Evolutionary conservation across 2,113 vertebrate genomes (phyloP), one percentile per base, ranked within the genome.

Genomic region (Sisor rabdophorus): DNA sequence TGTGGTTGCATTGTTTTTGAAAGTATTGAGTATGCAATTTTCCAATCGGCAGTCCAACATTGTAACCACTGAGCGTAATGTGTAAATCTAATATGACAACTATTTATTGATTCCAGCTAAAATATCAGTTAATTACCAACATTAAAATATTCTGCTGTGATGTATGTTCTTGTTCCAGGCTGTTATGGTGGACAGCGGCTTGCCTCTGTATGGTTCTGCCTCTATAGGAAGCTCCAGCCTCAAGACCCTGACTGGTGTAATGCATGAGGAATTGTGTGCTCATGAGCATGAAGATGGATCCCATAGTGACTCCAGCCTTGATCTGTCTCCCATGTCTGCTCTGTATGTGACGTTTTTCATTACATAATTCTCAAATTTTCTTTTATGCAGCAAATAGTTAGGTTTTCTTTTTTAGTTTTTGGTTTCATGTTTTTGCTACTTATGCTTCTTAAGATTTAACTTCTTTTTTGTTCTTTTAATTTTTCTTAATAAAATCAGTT

Each of bases 301-400:
- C 72, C 94, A 93, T 87, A 97, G 96, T 44, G 97, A 98, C 92
- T 95, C 95, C 88, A 99, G 97, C 81, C 93, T 95, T 4, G 96
- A 95, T 79, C 92, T 95, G 83, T 99, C 96, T 70, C 95, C 96
- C 82, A 89, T 94, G 81, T 94, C 95, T 86, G 91, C 93, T 11
- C 92, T 94, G 97, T 98, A 85, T 95, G 97, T 92, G 84, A 36
- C 9, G 40, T 44, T 47, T 52, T 11, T 55, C 1, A 47, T 68
- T 9, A 28, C 10, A 17, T 24, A 7, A 12, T 10, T 55, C 15
- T n/a, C n/a, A n/a, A n/a, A n/a, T n/a, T n/a, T n/a, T n/a, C n/a
- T n/a, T 22, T 28, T 15, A 28, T 8, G 17, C 5, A 11, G 11
- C 0, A 13, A 52, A 52, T 13, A 30, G 59, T 30, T 36, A 36